Evolutionary conservation across 2,113 vertebrate genomes (phyloP).

Genomic region (Pontoporia blainvillei): DNA sequence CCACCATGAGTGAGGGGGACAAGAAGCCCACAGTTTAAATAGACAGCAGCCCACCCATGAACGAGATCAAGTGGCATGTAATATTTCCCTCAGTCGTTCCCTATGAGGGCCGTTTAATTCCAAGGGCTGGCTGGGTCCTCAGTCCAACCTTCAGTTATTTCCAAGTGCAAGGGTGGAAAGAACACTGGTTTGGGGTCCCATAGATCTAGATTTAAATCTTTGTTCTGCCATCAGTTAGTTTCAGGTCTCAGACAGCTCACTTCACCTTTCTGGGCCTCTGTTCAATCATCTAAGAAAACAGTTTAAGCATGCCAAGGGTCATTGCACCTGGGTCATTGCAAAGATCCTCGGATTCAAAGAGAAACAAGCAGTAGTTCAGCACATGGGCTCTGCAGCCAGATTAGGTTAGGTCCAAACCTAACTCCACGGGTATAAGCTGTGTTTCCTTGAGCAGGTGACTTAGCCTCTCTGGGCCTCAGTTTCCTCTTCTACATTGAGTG

Average conservation of each 20-base stretch:
- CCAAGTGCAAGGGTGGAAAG: not conserved
- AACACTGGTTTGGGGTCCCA: not conserved
- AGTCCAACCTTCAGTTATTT: not conserved
- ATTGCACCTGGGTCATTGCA: not conserved
- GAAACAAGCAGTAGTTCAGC: not conserved
- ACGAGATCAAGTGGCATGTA: not conserved
- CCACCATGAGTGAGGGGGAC: fast-evolving
- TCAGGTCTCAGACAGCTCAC: not conserved
- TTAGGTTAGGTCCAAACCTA: not conserved
- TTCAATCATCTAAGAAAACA: not conserved
- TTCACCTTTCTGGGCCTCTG: not conserved
- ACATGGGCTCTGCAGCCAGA: not conserved
- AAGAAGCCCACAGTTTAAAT: too few relatives aligned
- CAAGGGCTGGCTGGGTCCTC: not conserved
- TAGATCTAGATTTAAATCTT: not conserved
- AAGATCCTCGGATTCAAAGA: not conserved
- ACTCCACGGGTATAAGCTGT: not conserved
- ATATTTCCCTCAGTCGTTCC: not conserved
- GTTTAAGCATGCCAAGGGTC: fast-evolving
- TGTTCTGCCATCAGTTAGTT: not conserved
- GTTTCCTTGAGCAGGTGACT: not conserved
- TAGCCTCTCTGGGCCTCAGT: not conserved
- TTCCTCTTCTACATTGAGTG: not conserved
- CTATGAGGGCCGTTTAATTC: not conserved
- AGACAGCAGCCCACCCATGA: not conserved